These are phyloP conservation scores for Melanostoma mellinum DNA, from an alignment of 2,888 invertebrate species.

Conservation along the genomic window DNA sequence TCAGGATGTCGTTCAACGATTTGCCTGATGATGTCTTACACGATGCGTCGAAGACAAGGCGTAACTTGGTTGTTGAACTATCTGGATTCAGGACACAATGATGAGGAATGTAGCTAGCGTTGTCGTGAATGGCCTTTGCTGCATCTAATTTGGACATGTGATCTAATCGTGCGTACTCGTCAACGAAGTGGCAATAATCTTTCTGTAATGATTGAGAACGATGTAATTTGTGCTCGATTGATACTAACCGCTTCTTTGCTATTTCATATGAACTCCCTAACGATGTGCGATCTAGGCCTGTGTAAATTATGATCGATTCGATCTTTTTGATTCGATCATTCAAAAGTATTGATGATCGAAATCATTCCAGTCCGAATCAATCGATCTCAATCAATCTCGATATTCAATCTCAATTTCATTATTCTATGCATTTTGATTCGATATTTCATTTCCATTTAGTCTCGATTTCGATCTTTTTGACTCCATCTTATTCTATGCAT, in stretches of 20 bases:
- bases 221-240: constrained; percentile 34
- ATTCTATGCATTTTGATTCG: no score
- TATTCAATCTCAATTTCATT: no score
- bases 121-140: constrained; percentile 24
- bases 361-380: no score
- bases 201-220: constrained; percentile 26
- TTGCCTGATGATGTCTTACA: constrained; percentile 11
- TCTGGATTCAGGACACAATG: constrained; percentile 26
- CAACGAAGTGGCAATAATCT: constrained; percentile 30
- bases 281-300: constrained; percentile 23
- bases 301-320: no score
- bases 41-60: constrained; percentile 7
- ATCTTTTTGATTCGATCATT: no score
- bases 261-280: constrained; percentile 25
- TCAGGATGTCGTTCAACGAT: constrained; percentile 30
- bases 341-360: no score
- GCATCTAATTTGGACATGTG: constrained; percentile 25
- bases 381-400: no score
- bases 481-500: no score
- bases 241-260: constrained; percentile 36
- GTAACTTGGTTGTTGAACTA: constrained; percentile 20
- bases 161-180: constrained; percentile 22
- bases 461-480: no score
- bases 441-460: no score
- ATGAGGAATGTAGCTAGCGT: constrained; percentile 31